These are phyloP conservation scores for Spondyliosoma cantharus DNA, from an alignment of 2,797 vertebrate genomes.

Conservation along the genomic window DNA sequence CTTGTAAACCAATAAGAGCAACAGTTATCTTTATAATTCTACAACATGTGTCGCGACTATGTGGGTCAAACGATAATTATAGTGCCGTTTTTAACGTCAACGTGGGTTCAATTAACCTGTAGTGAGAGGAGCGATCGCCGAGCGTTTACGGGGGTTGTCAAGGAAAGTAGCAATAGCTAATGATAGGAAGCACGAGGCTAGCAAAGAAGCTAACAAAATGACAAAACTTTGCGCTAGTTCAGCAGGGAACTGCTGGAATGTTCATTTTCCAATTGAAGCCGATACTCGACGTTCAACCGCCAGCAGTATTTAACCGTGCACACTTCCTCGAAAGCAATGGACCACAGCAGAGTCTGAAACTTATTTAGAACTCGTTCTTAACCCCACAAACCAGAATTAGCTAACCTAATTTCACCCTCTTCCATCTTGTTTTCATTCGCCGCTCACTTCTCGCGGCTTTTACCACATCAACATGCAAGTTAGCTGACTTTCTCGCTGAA, in stretches of 20 bases:
- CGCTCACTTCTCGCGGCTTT: conserved; percentile 81
- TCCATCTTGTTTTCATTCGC: conserved; percentile 82
- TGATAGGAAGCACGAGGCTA: conserved; percentile 74
- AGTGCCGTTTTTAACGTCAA: background rate
- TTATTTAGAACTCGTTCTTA: conserved; percentile 40
- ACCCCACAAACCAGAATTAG: conserved; percentile 59
- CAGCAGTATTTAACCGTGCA: conserved; percentile 2
- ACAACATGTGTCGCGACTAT: background rate
- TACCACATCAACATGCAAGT: conserved; percentile 70
- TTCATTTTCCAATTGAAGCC: background rate
- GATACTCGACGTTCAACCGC: background rate
- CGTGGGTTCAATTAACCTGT: conserved; percentile 4
- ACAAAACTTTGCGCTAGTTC: conserved; percentile 71
- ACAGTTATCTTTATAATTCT: background rate
- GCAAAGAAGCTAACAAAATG: conserved; percentile 70
- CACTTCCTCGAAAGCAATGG: background rate
- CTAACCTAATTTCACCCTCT: conserved; percentile 75
- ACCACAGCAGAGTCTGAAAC: background rate
- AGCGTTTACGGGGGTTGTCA: conserved; percentile 60
- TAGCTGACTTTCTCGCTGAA: conserved; percentile 48
- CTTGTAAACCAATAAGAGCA: conserved; percentile 6
- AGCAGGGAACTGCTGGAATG: background rate
- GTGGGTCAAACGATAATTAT: accelerated
- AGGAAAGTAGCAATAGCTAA: conserved; percentile 57
- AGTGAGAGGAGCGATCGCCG: background rate